Evolutionary conservation across 2,113 vertebrate genomes (phyloP).

Genomic region (Myrmecophaga tridactyla): DNA sequence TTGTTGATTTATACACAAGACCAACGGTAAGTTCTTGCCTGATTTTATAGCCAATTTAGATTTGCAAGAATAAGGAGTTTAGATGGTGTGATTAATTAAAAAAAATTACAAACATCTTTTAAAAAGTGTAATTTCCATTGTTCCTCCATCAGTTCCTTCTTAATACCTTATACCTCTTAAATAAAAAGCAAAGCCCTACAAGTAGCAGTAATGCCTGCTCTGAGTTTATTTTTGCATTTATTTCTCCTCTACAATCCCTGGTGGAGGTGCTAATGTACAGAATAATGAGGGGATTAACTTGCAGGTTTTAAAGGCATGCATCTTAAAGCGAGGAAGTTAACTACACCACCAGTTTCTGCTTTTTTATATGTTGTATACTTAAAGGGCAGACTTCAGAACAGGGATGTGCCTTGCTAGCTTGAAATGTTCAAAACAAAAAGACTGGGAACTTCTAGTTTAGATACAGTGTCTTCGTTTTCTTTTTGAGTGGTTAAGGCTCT

Average conservation of each 20-base stretch:
- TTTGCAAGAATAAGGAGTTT: not conserved
- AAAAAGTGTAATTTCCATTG: not conserved
- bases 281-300: not conserved
- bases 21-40: not conserved
- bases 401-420: not conserved
- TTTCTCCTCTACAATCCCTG: not conserved
- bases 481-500: not conserved
- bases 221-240: not conserved
- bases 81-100: not conserved
- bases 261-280: not conserved
- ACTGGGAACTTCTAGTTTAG: not conserved
- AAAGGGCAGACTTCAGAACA: not conserved
- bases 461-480: not conserved
- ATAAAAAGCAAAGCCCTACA: not conserved
- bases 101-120: not conserved
- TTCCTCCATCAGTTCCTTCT: not conserved
- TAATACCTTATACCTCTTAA: not conserved
- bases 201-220: not conserved
- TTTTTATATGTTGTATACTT: not conserved
- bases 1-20: conserved; percentile 29
- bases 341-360: not conserved
- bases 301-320: not conserved
- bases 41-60: conserved; percentile 45
- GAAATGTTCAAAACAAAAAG: not conserved
- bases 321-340: not conserved